phyloP scores from a whole-genome alignment of 2,797 vertebrate genomes.

The Notoglanidium macrostoma region DNA sequence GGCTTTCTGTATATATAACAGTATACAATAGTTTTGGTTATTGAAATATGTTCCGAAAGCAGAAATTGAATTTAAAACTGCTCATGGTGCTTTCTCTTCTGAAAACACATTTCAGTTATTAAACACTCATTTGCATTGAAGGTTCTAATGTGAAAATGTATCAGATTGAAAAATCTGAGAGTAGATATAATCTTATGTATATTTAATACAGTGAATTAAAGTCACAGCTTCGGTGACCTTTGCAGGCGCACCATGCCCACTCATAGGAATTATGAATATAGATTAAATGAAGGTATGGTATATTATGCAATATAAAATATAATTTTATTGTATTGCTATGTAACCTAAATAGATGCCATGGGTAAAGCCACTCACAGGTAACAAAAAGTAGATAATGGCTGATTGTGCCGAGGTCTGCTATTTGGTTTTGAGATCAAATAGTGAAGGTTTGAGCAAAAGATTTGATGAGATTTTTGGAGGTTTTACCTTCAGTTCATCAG shows the following conservation, averaged over 20 bases:
- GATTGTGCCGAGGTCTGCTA: background rate
- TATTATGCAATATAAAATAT: background rate
- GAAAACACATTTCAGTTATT: background rate
- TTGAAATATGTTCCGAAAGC: background rate
- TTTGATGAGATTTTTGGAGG: background rate
- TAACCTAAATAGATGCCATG: background rate
- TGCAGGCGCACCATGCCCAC: background rate
- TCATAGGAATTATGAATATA: background rate
- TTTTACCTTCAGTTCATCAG: slow-evolving; percentile 88
- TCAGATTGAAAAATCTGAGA: background rate
- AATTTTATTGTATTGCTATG: background rate
- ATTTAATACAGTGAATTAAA: background rate
- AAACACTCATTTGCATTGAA: background rate
- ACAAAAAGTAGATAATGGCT: background rate
- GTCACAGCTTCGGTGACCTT: slow-evolving; percentile 1
- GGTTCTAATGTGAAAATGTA: background rate
- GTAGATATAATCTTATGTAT: background rate
- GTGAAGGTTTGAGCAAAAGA: background rate
- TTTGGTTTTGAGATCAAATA: background rate
- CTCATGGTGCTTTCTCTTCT: background rate
- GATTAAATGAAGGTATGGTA: background rate
- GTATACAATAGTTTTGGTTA: background rate
- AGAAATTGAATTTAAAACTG: background rate
- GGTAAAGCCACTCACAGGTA: background rate
- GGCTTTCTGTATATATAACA: background rate